These are phyloP conservation scores for Rugalucina vietnamica DNA, from an alignment of 2,888 invertebrate species.

Conservation along the genomic window DNA sequence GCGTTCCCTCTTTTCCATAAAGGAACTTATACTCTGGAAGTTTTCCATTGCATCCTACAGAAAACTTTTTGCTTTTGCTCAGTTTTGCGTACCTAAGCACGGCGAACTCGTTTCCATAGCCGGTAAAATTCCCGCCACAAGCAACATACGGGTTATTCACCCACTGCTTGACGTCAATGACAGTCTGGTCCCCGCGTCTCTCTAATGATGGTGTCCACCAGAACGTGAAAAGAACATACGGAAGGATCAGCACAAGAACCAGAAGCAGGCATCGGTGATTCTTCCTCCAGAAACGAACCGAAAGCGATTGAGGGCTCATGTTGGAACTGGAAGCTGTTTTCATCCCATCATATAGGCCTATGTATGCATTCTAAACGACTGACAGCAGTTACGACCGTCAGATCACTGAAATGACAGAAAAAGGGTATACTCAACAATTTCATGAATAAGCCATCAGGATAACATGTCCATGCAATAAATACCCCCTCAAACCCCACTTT, in stretches of 20 bases:
- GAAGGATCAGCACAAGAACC: not conserved
- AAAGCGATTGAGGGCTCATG: not conserved
- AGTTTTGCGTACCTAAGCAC: slow-evolving; percentile 38
- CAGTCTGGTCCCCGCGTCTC: slow-evolving; percentile 1
- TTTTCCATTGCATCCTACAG: slow-evolving; percentile 43
- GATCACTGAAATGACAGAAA: no score
- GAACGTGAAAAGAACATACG: not conserved
- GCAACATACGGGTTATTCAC: slow-evolving; percentile 20
- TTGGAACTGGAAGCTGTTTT: no score
- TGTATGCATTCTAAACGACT: no score
- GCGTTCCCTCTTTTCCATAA: slow-evolving; percentile 50
- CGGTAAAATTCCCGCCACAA: slow-evolving; percentile 51
- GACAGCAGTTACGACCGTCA: no score
- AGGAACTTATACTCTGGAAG: slow-evolving; percentile 35
- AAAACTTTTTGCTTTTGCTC: slow-evolving; percentile 32
- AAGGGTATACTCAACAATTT: no score
- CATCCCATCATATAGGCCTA: no score
- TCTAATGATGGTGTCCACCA: not conserved
- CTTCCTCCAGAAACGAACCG: not conserved
- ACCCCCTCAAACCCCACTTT: no score
- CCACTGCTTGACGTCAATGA: slow-evolving; percentile 39
- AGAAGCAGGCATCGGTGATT: not conserved
- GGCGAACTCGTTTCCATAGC: slow-evolving; percentile 51
- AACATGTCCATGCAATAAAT: no score
- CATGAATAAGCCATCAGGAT: no score